These are phyloP conservation scores for Halictus rubicundus DNA, from an alignment of 1,140 invertebrate species.

Conservation along the genomic window DNA sequence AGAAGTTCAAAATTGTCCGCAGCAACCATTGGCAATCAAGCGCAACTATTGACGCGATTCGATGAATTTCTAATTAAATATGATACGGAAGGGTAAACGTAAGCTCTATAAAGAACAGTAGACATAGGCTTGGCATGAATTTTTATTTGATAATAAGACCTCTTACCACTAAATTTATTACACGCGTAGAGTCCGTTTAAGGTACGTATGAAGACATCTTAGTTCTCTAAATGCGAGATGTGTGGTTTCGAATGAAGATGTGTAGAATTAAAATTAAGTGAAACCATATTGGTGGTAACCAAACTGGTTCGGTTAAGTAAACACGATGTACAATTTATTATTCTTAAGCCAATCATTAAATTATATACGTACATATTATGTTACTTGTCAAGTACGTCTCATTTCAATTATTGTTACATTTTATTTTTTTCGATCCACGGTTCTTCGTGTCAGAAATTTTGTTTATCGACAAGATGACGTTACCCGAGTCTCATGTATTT, in stretches of 20 bases:
- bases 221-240: conserved; percentile 55
- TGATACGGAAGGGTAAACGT: too few species aligned
- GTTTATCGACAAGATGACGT: conserved; percentile 1
- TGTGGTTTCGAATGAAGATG: conserved; percentile 7
- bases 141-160: conserved; percentile 75
- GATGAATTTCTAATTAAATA: too few species aligned
- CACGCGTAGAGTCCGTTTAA: conserved; percentile 66
- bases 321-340: conserved; percentile 27
- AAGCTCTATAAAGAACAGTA: not conserved
- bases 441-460: not conserved
- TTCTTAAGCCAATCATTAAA: conserved; percentile 15
- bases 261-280: conserved; percentile 34
- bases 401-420: too few species aligned
- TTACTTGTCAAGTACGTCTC: not conserved
- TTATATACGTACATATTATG: not conserved
- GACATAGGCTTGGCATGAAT: conserved; percentile 37
- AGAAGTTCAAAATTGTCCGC: too few species aligned
- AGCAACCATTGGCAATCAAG: too few species aligned
- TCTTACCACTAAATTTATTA: conserved; percentile 78
- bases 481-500: not conserved
- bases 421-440: too few species aligned
- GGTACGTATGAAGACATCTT: conserved; percentile 63
- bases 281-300: conserved; percentile 17
- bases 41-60: too few species aligned
- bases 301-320: conserved; percentile 44